Percentiles rank a stretch among this genome's conserved stretches.
Conservation (phyloP, 1,140 invertebrate species). For the Grapholita molesta region DNA sequence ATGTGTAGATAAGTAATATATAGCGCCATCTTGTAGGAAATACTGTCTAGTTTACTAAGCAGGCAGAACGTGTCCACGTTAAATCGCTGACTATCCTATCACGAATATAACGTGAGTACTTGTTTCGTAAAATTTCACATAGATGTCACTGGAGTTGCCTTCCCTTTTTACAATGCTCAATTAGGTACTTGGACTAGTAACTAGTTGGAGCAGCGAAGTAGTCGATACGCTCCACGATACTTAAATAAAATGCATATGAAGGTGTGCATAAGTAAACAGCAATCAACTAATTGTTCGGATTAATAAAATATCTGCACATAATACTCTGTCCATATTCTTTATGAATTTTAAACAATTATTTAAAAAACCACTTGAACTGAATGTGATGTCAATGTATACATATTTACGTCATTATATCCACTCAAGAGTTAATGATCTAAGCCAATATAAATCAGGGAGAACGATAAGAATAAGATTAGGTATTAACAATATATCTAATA, state of each 20-base stretch:
- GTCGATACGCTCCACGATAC: conserved; percentile 1
- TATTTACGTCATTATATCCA: too few relatives aligned
- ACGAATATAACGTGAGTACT: too few relatives aligned
- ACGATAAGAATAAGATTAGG: too few relatives aligned
- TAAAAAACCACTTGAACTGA: too few relatives aligned
- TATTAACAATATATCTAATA: too few relatives aligned
- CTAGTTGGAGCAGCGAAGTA: conserved; percentile 6
- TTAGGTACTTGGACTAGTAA: not conserved
- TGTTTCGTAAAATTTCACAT: not conserved
- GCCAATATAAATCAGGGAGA: too few relatives aligned
- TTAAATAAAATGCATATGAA: not conserved
- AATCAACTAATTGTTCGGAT: not conserved
- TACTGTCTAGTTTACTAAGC: not conserved
- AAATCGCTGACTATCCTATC: not conserved
- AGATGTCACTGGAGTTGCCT: not conserved
- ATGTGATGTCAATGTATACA: too few relatives aligned
- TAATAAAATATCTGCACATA: not conserved
- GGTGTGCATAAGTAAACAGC: not conserved
- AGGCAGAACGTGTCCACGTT: not conserved
- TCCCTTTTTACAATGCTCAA: not conserved
- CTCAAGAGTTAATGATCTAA: not conserved
- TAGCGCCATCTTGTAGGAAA: not conserved
- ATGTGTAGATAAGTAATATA: too few relatives aligned
- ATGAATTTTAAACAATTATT: too few relatives aligned
- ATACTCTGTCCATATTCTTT: too few relatives aligned